Evolutionary conservation across 2,888 invertebrate genomes (phyloP), one percentile per base, ranked within the genome.

Genomic region (Caenorhabditis imperialis): DNA sequence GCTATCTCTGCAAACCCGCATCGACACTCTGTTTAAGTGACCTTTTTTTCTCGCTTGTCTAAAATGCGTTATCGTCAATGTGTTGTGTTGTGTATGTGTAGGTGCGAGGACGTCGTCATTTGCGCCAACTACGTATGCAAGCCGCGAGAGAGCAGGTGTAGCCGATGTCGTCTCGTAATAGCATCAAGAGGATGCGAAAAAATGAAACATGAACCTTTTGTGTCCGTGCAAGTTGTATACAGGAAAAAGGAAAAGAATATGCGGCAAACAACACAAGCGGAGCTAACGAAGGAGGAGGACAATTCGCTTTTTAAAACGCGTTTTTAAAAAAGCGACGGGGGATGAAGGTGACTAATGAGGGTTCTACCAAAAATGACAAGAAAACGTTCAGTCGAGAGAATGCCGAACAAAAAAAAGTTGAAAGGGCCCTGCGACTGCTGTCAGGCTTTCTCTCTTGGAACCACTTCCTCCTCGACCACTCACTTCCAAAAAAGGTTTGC

Each of bases 391-490:
- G 33, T 14, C 42, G 16, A 30, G 33, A 22, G 44, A n/a, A 40
- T 20, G 18, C 10, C 20, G 6, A 37, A 44, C 20, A 45, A 58
- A 22, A 37, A 57, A 44, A 57, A 42, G 30, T 48, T 47, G 48
- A 30, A 51, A 23, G 40, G 30, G 44, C 12, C 23, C 23, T 23
- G 25, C 55, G 37, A 48, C 16, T 42, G 30, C 40, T 35, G 35
- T 12, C 14, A n/a, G n/a, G 48, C 23, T 27, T 45, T 22, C 37
- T 37, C 38, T 40, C 40, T 57, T 37, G 44, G 50, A 37, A 57
- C 67, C 57, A 67, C 67, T 67, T 67, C 67, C 67, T 51, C 45
- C 57, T 67, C 20, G 65, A 51, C 67, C 67, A 67, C 67, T 30
- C 30, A 67, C 67, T 67, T 67, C 57, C 57, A 54, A 67, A 67